Conservation (phyloP, 1,140 invertebrate genomes). For the Macrobrachium rosenbergii region DNA sequence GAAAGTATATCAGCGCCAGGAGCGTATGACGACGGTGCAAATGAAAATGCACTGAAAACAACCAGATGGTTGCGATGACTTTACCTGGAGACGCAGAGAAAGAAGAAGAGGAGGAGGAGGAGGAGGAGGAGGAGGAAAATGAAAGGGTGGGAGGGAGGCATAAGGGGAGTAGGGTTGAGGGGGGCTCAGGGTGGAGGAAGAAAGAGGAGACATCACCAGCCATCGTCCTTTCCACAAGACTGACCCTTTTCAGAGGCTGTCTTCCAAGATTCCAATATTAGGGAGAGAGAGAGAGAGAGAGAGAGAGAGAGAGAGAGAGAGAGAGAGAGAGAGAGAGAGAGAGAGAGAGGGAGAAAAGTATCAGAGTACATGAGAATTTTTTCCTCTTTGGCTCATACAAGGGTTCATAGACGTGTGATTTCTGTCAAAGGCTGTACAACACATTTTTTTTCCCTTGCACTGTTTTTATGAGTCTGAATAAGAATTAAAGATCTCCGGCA, state of each 20-base stretch:
- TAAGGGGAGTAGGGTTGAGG: background rate
- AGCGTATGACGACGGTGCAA: too few species aligned
- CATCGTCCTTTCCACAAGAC: background rate
- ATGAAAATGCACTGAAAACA: too few species aligned
- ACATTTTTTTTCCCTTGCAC: too few species aligned
- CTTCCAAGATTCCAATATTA: background rate
- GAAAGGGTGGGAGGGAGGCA: background rate
- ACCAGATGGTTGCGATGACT: too few species aligned
- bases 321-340: background rate
- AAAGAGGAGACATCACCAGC: background rate
- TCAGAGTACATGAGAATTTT: background rate
- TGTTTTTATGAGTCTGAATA: too few species aligned
- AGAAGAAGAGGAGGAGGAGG: background rate
- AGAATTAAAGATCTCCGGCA: too few species aligned
- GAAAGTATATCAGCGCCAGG: too few species aligned
- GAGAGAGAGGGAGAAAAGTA: too few species aligned
- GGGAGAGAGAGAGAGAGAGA: background rate
- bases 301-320: slow-evolving; percentile 10
- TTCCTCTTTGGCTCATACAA: background rate
- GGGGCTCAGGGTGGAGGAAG: background rate
- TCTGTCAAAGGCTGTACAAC: too few species aligned
- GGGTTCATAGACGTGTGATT: too few species aligned
- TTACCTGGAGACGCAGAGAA: too few species aligned
- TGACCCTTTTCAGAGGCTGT: background rate
- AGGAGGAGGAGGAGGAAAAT: background rate